phyloP scores from a whole-genome alignment of 2,888 invertebrate species.

The Plusia festucae region DNA sequence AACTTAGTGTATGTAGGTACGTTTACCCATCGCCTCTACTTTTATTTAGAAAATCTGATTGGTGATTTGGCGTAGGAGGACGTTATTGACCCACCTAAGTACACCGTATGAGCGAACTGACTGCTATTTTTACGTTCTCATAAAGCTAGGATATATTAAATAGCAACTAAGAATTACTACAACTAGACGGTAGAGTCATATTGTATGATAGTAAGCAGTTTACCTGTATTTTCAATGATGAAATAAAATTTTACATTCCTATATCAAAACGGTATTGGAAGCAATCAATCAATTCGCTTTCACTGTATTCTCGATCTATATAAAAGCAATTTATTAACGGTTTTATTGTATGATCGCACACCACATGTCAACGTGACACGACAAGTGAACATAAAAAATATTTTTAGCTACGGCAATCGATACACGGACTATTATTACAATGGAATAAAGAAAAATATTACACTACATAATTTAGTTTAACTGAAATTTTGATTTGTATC shows the following conservation, averaged over 20 bases:
- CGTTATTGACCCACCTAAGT: background rate
- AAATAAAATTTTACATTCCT: slow-evolving; percentile 57
- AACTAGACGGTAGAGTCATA: slow-evolving; percentile 17
- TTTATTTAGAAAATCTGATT: slow-evolving; percentile 9
- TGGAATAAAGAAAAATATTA: slow-evolving; percentile 45
- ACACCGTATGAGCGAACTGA: background rate
- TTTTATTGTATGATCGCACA: slow-evolving; percentile 80
- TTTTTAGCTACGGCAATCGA: slow-evolving; percentile 73
- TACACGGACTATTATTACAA: slow-evolving; percentile 60
- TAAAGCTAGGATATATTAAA: slow-evolving; percentile 11
- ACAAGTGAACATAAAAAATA: slow-evolving; percentile 76
- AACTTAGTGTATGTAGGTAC: slow-evolving; percentile 8
- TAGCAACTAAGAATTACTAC: slow-evolving; percentile 13
- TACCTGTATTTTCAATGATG: slow-evolving; percentile 59
- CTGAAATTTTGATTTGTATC: slow-evolving; percentile 54
- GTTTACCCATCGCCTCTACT: background rate
- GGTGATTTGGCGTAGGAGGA: slow-evolving; percentile 7
- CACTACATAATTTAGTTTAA: slow-evolving; percentile 56
- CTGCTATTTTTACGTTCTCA: slow-evolving; percentile 4
- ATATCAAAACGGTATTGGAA: slow-evolving; percentile 60
- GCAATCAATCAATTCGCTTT: slow-evolving; percentile 75
- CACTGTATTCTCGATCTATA: slow-evolving; percentile 72
- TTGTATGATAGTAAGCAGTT: slow-evolving; percentile 30
- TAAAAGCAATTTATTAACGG: slow-evolving; percentile 76
- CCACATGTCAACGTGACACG: slow-evolving; percentile 84